Conservation (phyloP, 2,888 invertebrate genomes). For the Drymonia ruficornis region DNA sequence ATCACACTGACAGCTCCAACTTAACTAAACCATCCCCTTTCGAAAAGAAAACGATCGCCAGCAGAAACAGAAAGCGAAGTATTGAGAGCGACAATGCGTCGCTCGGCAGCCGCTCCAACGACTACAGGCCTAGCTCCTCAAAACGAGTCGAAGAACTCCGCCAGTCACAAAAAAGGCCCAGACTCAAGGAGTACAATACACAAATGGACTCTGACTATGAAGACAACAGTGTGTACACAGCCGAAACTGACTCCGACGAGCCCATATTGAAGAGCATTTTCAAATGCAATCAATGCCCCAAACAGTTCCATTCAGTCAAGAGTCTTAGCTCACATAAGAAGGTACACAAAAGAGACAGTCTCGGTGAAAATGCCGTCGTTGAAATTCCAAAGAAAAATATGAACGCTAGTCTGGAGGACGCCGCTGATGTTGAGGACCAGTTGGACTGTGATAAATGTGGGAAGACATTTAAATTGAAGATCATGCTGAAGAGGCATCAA, state of each 20-base stretch:
- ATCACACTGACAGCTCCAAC: slow-evolving; percentile 69
- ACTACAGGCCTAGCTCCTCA: slow-evolving; percentile 55
- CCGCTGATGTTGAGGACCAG: slow-evolving; percentile 60
- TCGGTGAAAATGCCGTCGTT: slow-evolving; percentile 26
- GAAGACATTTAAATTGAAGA: slow-evolving; percentile 75
- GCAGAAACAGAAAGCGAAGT: slow-evolving; percentile 65
- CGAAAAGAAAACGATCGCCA: slow-evolving; percentile 58
- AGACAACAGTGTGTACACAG: slow-evolving; percentile 62
- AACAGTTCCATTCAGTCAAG: slow-evolving; percentile 49
- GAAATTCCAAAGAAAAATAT: slow-evolving; percentile 41
- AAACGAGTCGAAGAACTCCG: slow-evolving; percentile 69
- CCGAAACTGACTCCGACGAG: slow-evolving; percentile 74
- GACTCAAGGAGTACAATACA: slow-evolving; percentile 46
- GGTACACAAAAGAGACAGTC: slow-evolving; percentile 5
- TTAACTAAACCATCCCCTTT: slow-evolving; percentile 56
- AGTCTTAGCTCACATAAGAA: slow-evolving; percentile 36
- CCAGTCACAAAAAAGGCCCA: slow-evolving; percentile 56
- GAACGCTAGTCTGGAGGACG: slow-evolving; percentile 37
- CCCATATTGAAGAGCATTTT: slow-evolving; percentile 50
- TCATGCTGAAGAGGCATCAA: slow-evolving; percentile 76
- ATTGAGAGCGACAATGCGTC: slow-evolving; percentile 68
- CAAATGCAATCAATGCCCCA: slow-evolving; percentile 62
- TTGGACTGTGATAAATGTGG: slow-evolving; percentile 68
- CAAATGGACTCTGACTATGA: slow-evolving; percentile 70
- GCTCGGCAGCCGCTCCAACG: slow-evolving; percentile 59